Evolutionary conservation across 2,113 vertebrate genomes (phyloP).

Genomic region (Prunella fulvescens): DNA sequence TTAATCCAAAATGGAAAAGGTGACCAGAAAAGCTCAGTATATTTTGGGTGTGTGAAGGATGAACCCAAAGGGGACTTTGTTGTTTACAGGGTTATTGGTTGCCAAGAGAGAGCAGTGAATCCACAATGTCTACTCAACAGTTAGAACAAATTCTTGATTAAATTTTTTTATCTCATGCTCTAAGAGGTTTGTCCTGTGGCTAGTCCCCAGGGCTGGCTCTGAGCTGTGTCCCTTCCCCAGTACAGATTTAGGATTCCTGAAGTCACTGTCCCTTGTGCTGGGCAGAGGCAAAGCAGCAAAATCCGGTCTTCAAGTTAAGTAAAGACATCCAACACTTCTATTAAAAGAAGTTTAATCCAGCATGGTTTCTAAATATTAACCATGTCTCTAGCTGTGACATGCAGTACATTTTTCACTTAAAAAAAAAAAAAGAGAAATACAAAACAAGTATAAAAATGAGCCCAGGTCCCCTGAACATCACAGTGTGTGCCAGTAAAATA

Average conservation of each 20-base stretch:
- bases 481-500: constrained; percentile 30
- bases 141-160: not conserved
- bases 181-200: not conserved
- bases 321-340: not conserved
- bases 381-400: constrained; percentile 55
- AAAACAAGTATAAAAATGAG: constrained; percentile 35
- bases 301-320: not conserved
- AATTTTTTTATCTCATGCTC: not conserved
- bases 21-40: not conserved
- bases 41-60: not conserved
- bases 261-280: not conserved
- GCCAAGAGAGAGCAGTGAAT: not conserved
- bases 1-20: not conserved
- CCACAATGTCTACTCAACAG: not conserved
- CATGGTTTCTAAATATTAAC: constrained; percentile 41
- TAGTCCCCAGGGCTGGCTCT: not conserved
- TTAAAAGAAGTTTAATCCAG: constrained; percentile 65
- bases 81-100: not conserved
- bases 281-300: not conserved
- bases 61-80: not conserved
- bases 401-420: constrained; percentile 41
- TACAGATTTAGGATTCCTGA: not conserved
- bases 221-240: not conserved
- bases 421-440: constrained; percentile 10
- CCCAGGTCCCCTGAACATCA: constrained; percentile 22